Evolutionary conservation across 2,888 invertebrate species (phyloP), one percentile per base, ranked within the genome.

Genomic region (Cistogaster globosa): DNA sequence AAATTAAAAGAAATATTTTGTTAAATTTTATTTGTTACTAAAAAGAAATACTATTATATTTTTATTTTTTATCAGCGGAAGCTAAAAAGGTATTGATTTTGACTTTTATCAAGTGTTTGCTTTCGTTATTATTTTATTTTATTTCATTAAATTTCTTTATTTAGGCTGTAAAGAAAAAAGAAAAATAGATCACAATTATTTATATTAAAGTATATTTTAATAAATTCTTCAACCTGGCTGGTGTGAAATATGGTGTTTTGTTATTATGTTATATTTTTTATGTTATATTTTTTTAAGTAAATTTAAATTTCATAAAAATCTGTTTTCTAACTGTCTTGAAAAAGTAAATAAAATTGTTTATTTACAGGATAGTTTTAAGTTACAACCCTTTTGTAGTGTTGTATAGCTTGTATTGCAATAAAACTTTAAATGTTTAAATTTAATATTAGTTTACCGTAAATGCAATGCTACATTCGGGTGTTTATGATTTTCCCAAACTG

Each of bases 31-130:
- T 71, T 42, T 22, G 12, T 42, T 42, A 42, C 45, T 65, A 32
- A 63, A 60, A 69, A 8, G 16, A 58, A 20, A 16, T 48, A 36
- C 45, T 16, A 62, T 12, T 16, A 62, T 12, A 53, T 36, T 57
- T 20, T 55, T 18, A 8, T 32, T 32, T 32, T 4, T 26, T 26
- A 26, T 26, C 42, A 12, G 12, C 1, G 42, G 42, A 11, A 36
- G 26, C 45, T 51, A 71, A 63, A 63, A 79, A 38, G 63, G 57
- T 79, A 79, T 79, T 72, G 65, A 72, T 65, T 62, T 55, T 12
- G 8, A 42, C 32, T 65, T 55, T 55, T n/a, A 78, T 72, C 83
- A 86, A 86, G 86, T 86, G 79, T 83, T 83, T 86, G 83, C 79
- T 80, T 83, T 72, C 1, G 14, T 48, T 69, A n/a, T 74, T 53